phyloP scores from a whole-genome alignment of 2,888 invertebrate genomes.

The Drosophila kambysellisi region DNA sequence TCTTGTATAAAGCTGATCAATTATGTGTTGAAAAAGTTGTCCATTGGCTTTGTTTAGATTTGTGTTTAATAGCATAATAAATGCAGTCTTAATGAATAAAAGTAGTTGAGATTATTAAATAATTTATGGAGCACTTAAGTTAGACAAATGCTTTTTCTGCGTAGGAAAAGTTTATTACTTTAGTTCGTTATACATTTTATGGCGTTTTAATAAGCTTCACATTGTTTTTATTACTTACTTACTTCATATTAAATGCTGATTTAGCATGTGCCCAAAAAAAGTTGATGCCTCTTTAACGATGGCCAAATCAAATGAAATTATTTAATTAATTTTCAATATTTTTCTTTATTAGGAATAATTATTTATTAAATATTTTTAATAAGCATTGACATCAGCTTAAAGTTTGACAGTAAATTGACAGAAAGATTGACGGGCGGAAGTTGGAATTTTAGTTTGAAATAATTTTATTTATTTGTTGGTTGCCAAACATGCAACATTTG shows the following conservation, averaged over 20 bases:
- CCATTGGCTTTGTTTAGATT: background rate
- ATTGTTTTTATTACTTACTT: background rate
- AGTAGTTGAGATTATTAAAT: background rate
- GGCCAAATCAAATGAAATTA: background rate
- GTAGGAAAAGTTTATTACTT: background rate
- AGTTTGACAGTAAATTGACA: conserved; percentile 12
- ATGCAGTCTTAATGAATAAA: background rate
- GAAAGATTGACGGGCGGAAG: conserved; percentile 22
- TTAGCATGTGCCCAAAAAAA: background rate
- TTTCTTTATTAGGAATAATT: background rate
- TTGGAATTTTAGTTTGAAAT: conserved; percentile 36
- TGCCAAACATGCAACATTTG: conserved; percentile 55
- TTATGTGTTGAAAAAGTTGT: conserved; percentile 20
- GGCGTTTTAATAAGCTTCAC: background rate
- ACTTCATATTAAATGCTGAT: background rate
- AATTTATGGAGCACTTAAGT: background rate
- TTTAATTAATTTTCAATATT: background rate
- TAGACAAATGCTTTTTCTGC: background rate
- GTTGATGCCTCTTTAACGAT: background rate
- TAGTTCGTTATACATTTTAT: background rate
- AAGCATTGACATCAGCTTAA: conserved; percentile 3
- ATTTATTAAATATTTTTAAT: background rate
- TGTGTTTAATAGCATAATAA: conserved; percentile 1
- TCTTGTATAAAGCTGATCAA: conserved; percentile 2
- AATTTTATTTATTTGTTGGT: conserved; percentile 48